Conservation (phyloP, 2,888 invertebrate genomes). For the Empis stercorea region DNA sequence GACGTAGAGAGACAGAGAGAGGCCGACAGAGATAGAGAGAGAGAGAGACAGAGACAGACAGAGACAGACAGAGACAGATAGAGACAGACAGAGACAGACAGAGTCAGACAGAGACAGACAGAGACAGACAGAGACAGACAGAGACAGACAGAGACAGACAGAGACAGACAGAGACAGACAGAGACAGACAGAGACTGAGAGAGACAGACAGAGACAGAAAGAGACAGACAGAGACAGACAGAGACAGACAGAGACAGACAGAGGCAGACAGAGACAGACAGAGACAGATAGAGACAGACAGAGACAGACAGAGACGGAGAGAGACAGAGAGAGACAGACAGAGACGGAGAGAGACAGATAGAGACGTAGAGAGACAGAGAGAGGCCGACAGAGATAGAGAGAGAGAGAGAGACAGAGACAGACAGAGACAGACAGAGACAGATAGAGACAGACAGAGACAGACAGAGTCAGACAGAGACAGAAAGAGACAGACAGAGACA, state of each 20-base stretch:
- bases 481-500: not conserved
- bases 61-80: not conserved
- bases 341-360: too few species aligned
- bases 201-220: not conserved
- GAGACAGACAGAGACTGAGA: not conserved
- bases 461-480: not conserved
- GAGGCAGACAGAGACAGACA: not conserved
- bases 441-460: not conserved
- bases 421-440: not conserved
- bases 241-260: not conserved
- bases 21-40: too few species aligned
- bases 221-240: not conserved
- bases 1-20: too few species aligned
- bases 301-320: not conserved
- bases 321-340: not conserved
- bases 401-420: not conserved
- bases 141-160: not conserved
- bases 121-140: not conserved
- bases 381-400: not conserved
- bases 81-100: not conserved
- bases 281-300: not conserved
- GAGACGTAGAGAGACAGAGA: not conserved
- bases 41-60: not conserved
- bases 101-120: not conserved
- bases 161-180: not conserved